Base-by-base conservation (phyloP, 30 jellyfish, hydroid and myxozoan genomes). In the Aurelia sp. region DNA sequence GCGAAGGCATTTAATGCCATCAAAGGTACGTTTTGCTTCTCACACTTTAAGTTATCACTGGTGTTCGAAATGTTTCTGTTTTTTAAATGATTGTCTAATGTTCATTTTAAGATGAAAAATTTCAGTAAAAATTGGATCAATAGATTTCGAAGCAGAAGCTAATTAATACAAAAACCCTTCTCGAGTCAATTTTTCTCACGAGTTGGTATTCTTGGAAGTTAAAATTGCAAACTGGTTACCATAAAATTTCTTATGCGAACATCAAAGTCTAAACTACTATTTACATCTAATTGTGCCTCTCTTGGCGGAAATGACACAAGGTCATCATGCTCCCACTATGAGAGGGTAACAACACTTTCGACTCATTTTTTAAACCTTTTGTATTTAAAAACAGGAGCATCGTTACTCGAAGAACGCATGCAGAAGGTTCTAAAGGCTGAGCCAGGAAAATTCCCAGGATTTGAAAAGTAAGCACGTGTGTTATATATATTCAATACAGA, bases 371-470 rank as follows among this genome's bases (percentile, higher is more conserved):
- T 11, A 20, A n/a, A 18, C 11, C 17, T 47, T 21, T 73, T 11
- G 33, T 8, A 19, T 40, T 55, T 11, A 17, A 3, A 52, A 20
- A 20, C 18, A 92, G 98, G 96, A 17, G 98, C 98, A 3, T 92
- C 98, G 23, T 82, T 92, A 7, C 86, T 92, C 4, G 95, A 92
- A 59, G 98, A 92, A 69, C 89, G 98, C 31, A 78, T 87, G 73
- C 82, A 63, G 62, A 84, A 92, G 53, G 97, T 92, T 12, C 73
- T 92, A 74, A 92, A 92, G 55, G 74, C 96, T 23, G 83, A 79
- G 64, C 98, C 98, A 22, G 98, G 96, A 11, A 86, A 57, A 50
- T 74, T 77, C 71, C 90, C 98, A 47, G 96, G 96, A 19, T 92
- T 78, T 55, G 98, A 92, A 66, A 78, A 97, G 98, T 91, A 23